Base-by-base conservation (phyloP, 2,113 vertebrate species). In the Phoenicopterus ruber region DNA sequence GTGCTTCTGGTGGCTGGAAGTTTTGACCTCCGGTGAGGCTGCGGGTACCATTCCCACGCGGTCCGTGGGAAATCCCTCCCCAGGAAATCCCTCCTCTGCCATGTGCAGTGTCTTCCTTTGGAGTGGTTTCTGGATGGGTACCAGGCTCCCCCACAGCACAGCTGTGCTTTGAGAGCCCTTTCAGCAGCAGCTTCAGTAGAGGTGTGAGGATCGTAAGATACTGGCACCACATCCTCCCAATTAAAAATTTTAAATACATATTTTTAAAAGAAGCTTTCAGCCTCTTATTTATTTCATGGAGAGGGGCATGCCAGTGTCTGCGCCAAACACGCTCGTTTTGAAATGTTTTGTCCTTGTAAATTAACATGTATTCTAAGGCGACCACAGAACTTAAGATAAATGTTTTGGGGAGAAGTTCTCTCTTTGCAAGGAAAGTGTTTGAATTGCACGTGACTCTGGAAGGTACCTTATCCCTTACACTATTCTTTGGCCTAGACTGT, bases 141-240 rank as follows among this genome's bases (percentile, higher is more conserved):
- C n/a, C 28, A 25, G 38, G 17, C 31, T 55, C 5, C 42, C 32
- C 29, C 0, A 0, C 76, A 24, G 12, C 18, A 29, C 1, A 0
- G 13, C n/a, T 1, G 0, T 44, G 19, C 50, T 78, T 71, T 38
- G 42, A 79, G 57, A 71, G 15, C 20, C 36, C 29, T 76, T 71
- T 55, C 46, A n/a, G 44, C 42, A 47, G 36, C 55, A 65, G 24
- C 46, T 82, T 82, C 67, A 26, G 17, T 22, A 79, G 47, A 44
- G 46, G 9, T 46, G 11, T 25, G 14, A 70, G 50, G n/a, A 38
- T 40, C 0, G 0, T 50, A 59, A 63, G 20, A 44, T 19, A 10
- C 28, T 31, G n/a, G 21, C 44, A 67, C 14, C 28, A 76, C 52
- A 59, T 81, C 31, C 28, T 71, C 40, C 24, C 21, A 8, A 38